Percentiles rank a stretch among this genome's conserved stretches.
Evolutionary conservation across 2,888 invertebrate genomes (phyloP).

Genomic region (Dasypolia templi): DNA sequence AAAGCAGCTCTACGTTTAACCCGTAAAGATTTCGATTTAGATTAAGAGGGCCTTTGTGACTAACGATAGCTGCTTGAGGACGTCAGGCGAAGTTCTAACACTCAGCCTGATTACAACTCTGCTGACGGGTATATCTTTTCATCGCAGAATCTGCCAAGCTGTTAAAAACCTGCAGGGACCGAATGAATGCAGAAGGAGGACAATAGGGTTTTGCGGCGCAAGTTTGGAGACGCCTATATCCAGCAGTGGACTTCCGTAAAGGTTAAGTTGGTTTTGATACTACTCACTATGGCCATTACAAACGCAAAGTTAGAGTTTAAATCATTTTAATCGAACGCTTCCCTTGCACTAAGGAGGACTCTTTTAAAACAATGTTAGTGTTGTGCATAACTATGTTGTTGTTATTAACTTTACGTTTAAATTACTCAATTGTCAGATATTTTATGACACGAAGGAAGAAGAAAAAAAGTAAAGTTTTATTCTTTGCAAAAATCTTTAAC

Average conservation of each 20-base stretch:
- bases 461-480: not conserved
- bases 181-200: not conserved
- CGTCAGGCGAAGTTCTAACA: constrained; percentile 4
- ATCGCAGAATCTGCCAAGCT: not conserved
- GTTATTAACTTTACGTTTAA: not conserved
- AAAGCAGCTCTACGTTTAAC: not conserved
- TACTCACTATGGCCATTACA: not conserved
- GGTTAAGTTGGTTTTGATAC: not conserved
- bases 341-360: not conserved
- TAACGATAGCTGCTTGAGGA: constrained; percentile 20
- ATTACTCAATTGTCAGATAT: not conserved
- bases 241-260: no score
- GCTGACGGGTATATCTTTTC: not conserved
- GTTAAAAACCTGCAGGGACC: not conserved
- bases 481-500: not conserved
- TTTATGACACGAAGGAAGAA: no score
- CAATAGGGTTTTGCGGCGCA: not conserved
- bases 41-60: constrained; percentile 20
- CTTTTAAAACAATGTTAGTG: not conserved
- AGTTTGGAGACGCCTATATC: not conserved
- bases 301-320: not conserved
- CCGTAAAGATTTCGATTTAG: constrained; percentile 41
- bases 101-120: constrained; percentile 7
- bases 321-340: not conserved
- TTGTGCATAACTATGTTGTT: not conserved